Evolutionary conservation across 2,888 invertebrate species (phyloP).

Genomic region (Oscheius sp.): DNA sequence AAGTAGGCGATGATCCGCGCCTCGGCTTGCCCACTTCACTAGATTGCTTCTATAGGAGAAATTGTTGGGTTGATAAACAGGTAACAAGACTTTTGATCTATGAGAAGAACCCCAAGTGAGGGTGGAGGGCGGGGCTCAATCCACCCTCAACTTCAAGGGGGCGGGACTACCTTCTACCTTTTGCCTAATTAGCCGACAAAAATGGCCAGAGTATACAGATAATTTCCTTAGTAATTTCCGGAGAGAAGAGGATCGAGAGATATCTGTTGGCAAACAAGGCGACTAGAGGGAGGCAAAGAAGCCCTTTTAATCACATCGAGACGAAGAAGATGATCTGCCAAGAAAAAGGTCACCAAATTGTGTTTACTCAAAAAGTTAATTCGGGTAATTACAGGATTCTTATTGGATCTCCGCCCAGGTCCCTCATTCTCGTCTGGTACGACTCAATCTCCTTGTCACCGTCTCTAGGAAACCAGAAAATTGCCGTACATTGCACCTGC

Average conservation of each 20-base stretch:
- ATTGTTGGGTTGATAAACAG: not conserved
- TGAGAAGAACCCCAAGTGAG: conserved; percentile 16
- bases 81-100: not conserved
- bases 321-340: not conserved
- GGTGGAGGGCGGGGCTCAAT: conserved; percentile 24
- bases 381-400: too few species aligned
- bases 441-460: too few species aligned
- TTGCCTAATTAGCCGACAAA: conserved; percentile 1
- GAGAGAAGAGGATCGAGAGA: not conserved
- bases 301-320: conserved; percentile 10
- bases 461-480: too few species aligned
- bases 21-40: not conserved
- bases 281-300: not conserved
- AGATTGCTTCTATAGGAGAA: too few species aligned
- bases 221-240: conserved; percentile 6
- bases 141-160: conserved; percentile 20
- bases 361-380: too few species aligned
- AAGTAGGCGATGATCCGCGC: not conserved
- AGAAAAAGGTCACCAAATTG: too few species aligned
- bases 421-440: too few species aligned
- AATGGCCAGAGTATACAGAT: conserved; percentile 2
- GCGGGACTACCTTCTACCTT: not conserved
- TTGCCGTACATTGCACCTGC: too few species aligned
- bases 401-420: too few species aligned
- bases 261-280: too few species aligned